A percentile compares a stretch with the other conserved stretches of the same genome.
Evolutionary conservation across 2,113 vertebrate species (phyloP).

Genomic region (Alexandromys fortis): DNA sequence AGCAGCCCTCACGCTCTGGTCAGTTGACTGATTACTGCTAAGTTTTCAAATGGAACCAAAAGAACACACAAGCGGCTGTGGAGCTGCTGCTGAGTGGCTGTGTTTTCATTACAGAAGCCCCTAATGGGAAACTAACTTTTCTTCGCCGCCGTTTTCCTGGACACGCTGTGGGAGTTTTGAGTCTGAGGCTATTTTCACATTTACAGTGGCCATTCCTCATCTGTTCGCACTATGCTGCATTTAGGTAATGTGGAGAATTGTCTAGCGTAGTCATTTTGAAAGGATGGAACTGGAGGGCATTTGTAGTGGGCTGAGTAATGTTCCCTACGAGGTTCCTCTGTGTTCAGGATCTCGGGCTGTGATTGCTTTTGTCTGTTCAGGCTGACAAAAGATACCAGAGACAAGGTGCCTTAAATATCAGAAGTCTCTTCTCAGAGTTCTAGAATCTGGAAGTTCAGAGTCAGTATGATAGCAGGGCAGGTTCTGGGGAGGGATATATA

Average conservation of each 20-base stretch:
- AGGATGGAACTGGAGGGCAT: background rate
- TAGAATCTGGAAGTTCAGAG: background rate
- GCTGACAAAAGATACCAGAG: background rate
- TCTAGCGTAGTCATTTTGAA: background rate
- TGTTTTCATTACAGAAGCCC: conserved; percentile 1
- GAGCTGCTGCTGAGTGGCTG: background rate
- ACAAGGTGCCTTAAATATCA: background rate
- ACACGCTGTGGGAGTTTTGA: background rate
- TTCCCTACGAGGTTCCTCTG: background rate
- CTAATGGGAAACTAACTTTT: conserved; percentile 16
- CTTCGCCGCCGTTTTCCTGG: background rate
- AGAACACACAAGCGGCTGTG: background rate
- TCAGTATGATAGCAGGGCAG: background rate
- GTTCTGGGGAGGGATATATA: too few species aligned
- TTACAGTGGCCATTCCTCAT: background rate
- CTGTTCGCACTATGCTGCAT: background rate
- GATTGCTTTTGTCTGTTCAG: background rate
- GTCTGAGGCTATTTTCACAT: conserved; percentile 35
- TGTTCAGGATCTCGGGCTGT: background rate
- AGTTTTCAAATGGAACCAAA: background rate
- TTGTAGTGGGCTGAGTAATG: background rate
- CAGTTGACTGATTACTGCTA: background rate
- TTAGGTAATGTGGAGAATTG: background rate
- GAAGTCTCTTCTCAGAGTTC: background rate
- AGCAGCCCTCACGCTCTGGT: background rate